These are phyloP conservation scores for Caradrina kadenii DNA, from an alignment of 2,888 invertebrate genomes.

Conservation along the genomic window DNA sequence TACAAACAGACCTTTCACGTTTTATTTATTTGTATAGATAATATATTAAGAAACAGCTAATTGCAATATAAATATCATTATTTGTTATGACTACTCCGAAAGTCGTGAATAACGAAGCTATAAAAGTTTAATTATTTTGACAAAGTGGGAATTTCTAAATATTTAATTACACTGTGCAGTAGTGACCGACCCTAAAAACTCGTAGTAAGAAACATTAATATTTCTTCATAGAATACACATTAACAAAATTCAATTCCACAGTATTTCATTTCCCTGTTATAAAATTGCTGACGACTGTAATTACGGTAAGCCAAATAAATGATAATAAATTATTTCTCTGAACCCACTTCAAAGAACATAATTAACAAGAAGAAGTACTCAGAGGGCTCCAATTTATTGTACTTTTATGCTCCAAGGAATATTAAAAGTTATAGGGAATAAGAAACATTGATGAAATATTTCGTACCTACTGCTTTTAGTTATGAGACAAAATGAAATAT, in stretches of 20 bases:
- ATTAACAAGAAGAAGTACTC: slow-evolving; percentile 10
- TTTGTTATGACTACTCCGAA: no score
- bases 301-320: slow-evolving; percentile 23
- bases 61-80: no score
- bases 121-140: no score
- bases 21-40: no score
- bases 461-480: not conserved
- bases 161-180: no score
- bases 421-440: not conserved
- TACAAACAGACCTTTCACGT: no score
- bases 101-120: no score
- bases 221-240: not conserved
- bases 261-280: not conserved
- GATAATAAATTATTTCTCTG: slow-evolving; percentile 13
- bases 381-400: slow-evolving; percentile 1
- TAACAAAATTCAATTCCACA: not conserved
- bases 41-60: no score
- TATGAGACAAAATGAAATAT: no score
- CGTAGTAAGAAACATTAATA: not conserved
- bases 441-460: not conserved
- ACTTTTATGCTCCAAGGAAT: not conserved
- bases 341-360: slow-evolving; percentile 18
- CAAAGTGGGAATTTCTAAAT: no score
- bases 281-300: not conserved
- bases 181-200: not conserved